Evolutionary conservation across 2,797 vertebrate species (phyloP), one percentile per base, ranked within the genome.

Genomic region (Etheostoma nigrum): DNA sequence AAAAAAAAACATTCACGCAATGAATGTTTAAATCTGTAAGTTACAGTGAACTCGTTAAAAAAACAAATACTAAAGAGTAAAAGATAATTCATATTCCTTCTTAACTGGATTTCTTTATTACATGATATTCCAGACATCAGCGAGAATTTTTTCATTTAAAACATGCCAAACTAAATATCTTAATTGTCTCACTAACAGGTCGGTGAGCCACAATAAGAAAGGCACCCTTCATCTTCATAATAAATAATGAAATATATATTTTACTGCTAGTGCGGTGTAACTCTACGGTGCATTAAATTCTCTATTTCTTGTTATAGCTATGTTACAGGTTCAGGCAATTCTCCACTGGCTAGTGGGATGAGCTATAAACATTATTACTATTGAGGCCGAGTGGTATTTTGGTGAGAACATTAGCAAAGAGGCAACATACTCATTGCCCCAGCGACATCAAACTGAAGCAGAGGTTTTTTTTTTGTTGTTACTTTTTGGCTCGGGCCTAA

Each of bases 341-440:
- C 88, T 89, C 85, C 74, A 45, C 79, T 59, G 87, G 81, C 90
- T 78, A 75, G 76, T 74, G 83, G 80, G 81, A 91, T 77, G 80
- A 86, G 88, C 83, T 81, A 78, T 85, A 88, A 90, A 89, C 86
- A 88, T 87, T 87, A 91, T 86, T 84, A 85, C 86, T 80, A 85
- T 74, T 30, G 88, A 91, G 89, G 87, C 83, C 80, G 16, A 67
- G 65, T 74, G 77, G 78, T 86, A 70, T 84, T 89, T 88, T 80
- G 86, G 81, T 74, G 89, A 66, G 87, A 88, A 85, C 89, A 86
- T 89, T 89, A 86, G 86, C 78, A 71, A 74, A 64, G 76, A 83
- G 76, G 68, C 77, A 72, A 84, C 84, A 75, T 77, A 67, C 77
- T 88, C 81, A 86, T 81, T 57, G 74, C 73, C 77, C 77, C 58